Evolutionary conservation across 2,797 vertebrate species (phyloP), one percentile per base, ranked within the genome.

Genomic region (Morelia viridis): DNA sequence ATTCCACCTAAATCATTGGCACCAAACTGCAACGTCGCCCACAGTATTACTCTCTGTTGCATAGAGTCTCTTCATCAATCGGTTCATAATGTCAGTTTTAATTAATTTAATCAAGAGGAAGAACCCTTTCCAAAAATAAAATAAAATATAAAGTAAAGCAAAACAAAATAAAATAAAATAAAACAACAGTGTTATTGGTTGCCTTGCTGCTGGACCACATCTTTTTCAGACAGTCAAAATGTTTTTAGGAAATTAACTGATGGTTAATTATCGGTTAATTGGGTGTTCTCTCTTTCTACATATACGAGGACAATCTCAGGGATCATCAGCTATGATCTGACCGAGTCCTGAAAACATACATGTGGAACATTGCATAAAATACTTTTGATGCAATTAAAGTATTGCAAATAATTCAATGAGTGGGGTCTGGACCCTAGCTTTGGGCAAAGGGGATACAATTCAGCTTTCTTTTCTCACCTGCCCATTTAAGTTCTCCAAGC

Each of bases 391-490:
- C 50, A 53, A 53, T 53, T 80, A 4, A 80, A 80, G 46, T 80
- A 41, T 46, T 24, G 76, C 46, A 19, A 46, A 80, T 41, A 80
- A 46, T 46, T 46, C 1, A 0, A 24, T 1, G 9, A 46, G 17
- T 7, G 76, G 76, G 2, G 24, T 0, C 19, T 24, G 41, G 76
- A 80, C 19, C 24, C 19, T 11, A 80, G 71, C 71, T 19, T 80
- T 80, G 76, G 5, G 76, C 0, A 4, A 46, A 80, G 8, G 8
- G 22, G 31, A 22, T 41, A 41, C 41, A 76, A 41, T 76, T 41
- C 31, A 41, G 68, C 2, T 0, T 2, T 64, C 4, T 9, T 46
- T 86, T 57, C 92, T 97, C 93, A 97, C 96, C 96, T 96, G 95
- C 85, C 41, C 95, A 95, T 87, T 91, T 95, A 0, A 93, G 93